Percentiles rank a stretch among this genome's conserved stretches.
These are phyloP conservation scores for Porites lutea DNA, from an alignment of 64 coral and sea anemone genomes.

Conservation along the genomic window DNA sequence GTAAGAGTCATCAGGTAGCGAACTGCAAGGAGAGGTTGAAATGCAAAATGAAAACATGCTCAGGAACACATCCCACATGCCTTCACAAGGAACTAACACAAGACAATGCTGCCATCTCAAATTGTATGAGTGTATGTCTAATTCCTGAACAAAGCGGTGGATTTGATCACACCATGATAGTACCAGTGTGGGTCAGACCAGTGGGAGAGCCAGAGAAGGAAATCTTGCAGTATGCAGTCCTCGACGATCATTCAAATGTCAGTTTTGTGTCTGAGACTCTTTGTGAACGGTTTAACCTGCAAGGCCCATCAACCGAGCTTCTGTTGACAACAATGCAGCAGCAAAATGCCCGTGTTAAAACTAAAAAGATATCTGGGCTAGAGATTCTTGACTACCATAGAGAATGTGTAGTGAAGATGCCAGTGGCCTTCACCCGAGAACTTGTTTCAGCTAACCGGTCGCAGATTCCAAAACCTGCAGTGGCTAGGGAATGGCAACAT, in stretches of 20 bases:
- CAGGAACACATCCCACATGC: slow-evolving; percentile 23
- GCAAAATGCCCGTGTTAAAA: slow-evolving; percentile 51
- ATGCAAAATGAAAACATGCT: slow-evolving; percentile 18
- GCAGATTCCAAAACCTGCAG: slow-evolving; percentile 36
- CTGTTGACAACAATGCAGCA: slow-evolving; percentile 38
- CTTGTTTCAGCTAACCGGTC: slow-evolving; percentile 28
- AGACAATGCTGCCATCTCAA: neutral
- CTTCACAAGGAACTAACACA: slow-evolving; percentile 40
- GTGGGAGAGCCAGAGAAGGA: slow-evolving; percentile 35
- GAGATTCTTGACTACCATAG: too few relatives aligned
- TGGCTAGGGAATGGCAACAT: slow-evolving; percentile 13
- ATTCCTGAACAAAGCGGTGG: neutral
- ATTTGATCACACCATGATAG: slow-evolving; percentile 64
- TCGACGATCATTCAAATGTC: slow-evolving; percentile 58
- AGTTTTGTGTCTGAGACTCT: slow-evolving; percentile 56
- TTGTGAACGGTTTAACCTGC: slow-evolving; percentile 55
- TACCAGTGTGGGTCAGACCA: slow-evolving; percentile 62
- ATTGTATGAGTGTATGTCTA: slow-evolving; percentile 19
- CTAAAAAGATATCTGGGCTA: too few relatives aligned
- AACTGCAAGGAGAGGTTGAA: slow-evolving; percentile 20
- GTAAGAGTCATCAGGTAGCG: slow-evolving; percentile 9
- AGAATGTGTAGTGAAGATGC: slow-evolving; percentile 62
- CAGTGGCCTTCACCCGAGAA: slow-evolving; percentile 33
- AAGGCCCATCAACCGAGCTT: slow-evolving; percentile 65
- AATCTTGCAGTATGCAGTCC: neutral